Conservation (phyloP, 2,888 invertebrate species). For the Lutraria lutraria region DNA sequence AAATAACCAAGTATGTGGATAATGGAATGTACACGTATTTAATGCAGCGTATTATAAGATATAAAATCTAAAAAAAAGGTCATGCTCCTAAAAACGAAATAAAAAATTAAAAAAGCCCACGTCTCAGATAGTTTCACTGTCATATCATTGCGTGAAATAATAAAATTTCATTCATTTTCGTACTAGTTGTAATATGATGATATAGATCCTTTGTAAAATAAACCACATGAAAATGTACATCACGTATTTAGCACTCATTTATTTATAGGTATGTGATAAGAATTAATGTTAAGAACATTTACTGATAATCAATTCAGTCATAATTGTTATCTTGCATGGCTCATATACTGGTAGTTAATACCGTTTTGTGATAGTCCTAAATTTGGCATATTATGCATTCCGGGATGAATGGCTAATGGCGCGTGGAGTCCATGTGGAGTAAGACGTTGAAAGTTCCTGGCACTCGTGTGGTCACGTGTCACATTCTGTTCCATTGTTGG, state of each 20-base stretch:
- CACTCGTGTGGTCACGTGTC: constrained; percentile 1
- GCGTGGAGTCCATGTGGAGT: constrained; percentile 12
- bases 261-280: neutral
- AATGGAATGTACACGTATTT: neutral
- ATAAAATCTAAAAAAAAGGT: neutral
- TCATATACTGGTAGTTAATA: constrained; percentile 25
- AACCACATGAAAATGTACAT: neutral
- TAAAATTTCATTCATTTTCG: too few species aligned
- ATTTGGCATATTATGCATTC: constrained; percentile 29
- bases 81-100: neutral
- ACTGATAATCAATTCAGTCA: neutral
- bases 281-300: neutral
- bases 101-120: neutral
- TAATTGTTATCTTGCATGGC: constrained; percentile 26
- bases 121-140: neutral
- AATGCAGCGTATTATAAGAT: neutral
- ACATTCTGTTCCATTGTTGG: constrained; percentile 13
- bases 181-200: too few species aligned
- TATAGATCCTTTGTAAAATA: neutral
- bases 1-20: neutral
- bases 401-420: constrained; percentile 19
- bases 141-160: neutral
- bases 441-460: neutral
- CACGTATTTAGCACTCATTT: neutral
- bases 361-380: constrained; percentile 15